Conservation (phyloP, 2,888 invertebrate species). For the Agonum fuliginosum region DNA sequence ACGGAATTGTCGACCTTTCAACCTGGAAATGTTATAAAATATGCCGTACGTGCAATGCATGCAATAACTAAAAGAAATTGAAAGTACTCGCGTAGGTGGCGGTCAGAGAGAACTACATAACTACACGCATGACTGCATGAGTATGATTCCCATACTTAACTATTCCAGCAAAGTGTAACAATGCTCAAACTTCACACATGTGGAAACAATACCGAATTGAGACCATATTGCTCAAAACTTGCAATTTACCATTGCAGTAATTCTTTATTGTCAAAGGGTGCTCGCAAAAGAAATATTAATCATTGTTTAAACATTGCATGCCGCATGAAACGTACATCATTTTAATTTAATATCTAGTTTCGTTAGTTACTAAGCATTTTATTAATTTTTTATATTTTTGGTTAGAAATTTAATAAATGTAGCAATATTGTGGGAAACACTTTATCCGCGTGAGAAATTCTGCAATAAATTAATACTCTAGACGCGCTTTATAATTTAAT, state of each 20-base stretch:
- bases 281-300: neutral
- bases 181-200: conserved; percentile 6
- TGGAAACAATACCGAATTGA: conserved; percentile 30
- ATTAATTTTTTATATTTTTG: conserved; percentile 6
- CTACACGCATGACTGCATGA: conserved; percentile 22
- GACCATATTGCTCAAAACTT: conserved; percentile 38
- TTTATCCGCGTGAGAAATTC: neutral
- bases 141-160: conserved; percentile 20
- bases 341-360: conserved; percentile 5
- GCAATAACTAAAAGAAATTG: conserved; percentile 20
- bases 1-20: conserved; percentile 8
- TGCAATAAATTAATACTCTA: neutral
- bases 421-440: conserved; percentile 6
- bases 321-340: conserved; percentile 6
- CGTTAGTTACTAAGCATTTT: neutral
- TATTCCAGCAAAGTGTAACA: conserved; percentile 3
- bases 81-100: conserved; percentile 18
- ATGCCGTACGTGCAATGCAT: neutral
- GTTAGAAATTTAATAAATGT: conserved; percentile 9
- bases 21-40: conserved; percentile 19
- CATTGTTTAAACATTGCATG: conserved; percentile 35
- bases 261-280: conserved; percentile 6
- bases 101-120: conserved; percentile 4
- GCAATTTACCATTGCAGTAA: neutral
- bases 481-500: neutral